phyloP scores from a whole-genome alignment of 2,113 vertebrate genomes.

The Sebastes schlegelii region DNA sequence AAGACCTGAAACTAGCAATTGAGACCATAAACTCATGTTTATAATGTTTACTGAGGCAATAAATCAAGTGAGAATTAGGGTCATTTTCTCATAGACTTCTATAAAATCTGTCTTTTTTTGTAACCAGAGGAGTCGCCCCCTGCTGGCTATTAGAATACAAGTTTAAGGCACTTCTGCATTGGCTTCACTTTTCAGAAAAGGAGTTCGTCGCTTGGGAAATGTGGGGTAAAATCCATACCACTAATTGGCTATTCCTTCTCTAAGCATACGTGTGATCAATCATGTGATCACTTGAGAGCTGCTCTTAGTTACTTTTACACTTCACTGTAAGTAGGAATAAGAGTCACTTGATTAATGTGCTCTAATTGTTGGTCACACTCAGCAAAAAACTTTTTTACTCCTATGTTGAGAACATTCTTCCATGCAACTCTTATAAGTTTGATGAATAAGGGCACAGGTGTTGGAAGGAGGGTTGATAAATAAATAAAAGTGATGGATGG shows the following conservation, averaged over 20 bases:
- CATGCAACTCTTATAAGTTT: not conserved
- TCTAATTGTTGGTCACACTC: not conserved
- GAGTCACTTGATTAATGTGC: constrained; percentile 12
- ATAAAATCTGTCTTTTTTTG: too few species aligned
- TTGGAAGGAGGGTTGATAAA: constrained; percentile 27
- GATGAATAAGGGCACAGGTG: not conserved
- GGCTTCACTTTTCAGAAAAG: too few species aligned
- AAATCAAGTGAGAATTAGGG: too few species aligned
- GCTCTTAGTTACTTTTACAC: not conserved
- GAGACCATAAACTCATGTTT: too few species aligned
- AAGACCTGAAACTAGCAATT: too few species aligned
- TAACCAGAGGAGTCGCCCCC: too few species aligned
- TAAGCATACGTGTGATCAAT: not conserved
- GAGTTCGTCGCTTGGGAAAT: too few species aligned
- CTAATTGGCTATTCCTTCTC: not conserved
- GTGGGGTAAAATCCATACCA: not conserved
- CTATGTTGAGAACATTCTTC: not conserved
- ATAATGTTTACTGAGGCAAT: too few species aligned
- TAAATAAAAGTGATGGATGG: constrained; percentile 11
- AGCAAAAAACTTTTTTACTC: not conserved
- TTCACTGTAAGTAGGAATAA: not conserved
- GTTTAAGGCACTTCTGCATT: too few species aligned
- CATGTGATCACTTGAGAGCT: not conserved
- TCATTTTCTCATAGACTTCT: too few species aligned
- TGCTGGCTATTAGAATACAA: too few species aligned